Conservation (phyloP, 2,113 vertebrate genomes). For the Eretmochelys imbricata region DNA sequence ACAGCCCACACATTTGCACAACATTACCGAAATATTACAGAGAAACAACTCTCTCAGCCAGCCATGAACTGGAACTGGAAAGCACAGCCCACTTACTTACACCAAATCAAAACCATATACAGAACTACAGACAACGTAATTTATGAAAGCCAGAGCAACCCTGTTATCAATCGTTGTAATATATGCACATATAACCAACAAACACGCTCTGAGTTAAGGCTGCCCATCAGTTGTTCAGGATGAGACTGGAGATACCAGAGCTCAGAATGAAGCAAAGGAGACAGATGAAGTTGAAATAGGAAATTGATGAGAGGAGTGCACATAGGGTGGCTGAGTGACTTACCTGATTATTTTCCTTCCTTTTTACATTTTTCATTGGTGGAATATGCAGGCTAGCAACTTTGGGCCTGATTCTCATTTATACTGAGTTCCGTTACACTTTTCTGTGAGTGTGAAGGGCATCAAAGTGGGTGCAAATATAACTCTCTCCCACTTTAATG, state of each 20-base stretch:
- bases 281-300: not conserved
- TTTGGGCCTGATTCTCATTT: not conserved
- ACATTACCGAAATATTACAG: not conserved
- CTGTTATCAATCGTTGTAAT: not conserved
- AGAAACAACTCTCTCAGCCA: fast-evolving
- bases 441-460: not conserved
- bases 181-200: not conserved
- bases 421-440: not conserved
- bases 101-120: not conserved
- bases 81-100: not conserved
- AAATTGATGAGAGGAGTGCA: not conserved
- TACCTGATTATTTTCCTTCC: not conserved
- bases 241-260: not conserved
- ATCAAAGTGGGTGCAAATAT: not conserved
- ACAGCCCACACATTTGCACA: not conserved
- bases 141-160: not conserved
- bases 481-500: not conserved
- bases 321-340: fast-evolving
- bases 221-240: not conserved
- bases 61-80: not conserved
- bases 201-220: not conserved
- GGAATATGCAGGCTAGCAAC: not conserved
- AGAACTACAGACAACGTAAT: not conserved
- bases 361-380: not conserved
- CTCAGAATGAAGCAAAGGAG: not conserved